Evolutionary conservation across 1,140 invertebrate genomes (phyloP), one percentile per base, ranked within the genome.

Genomic region (Sycophaga agraensis): DNA sequence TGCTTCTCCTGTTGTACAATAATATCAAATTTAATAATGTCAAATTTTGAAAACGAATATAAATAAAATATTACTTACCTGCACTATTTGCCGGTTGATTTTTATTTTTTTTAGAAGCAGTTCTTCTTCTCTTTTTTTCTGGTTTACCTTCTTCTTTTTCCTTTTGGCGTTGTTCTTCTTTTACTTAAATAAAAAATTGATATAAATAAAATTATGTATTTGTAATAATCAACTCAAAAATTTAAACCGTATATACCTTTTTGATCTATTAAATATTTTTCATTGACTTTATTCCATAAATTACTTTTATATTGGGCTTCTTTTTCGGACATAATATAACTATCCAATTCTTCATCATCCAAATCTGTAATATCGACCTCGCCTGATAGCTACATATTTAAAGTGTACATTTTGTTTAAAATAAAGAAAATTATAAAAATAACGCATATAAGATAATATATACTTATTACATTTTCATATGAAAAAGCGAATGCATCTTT

Each of bases 341-440:
- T 86, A 73, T 94, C 89, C 12, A 98, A 82, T 82, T 98, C 96
- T 21, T 88, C 86, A 69, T 96, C 92, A 70, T 96, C 93, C 22
- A 96, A 85, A 46, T 89, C 93, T 48, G 87, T 86, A 6, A 94
- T 79, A 69, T 90, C 83, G n/a, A 96, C 78, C 70, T 92, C 90
- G 3, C 88, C 88, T 5, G 64, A 66, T 56, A 62, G 54, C 73
- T 78, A 17, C 7, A 66, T 60, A 40, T 24, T 26, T 34, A 40
- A 48, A 35, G 37, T 34, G 7, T 26, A 19, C 28, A 49, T 49
- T 43, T 0, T 21, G 53, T n/a, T 51, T 17, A 24, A 53, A 35
- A 37, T 21, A 40, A 21, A 40, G 19, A 21, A 43, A 35, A 67
- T 59, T 26, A 48, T 35, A 37, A 12, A 8, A 53, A 56, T 34